Percentiles rank a stretch among this genome's conserved stretches.
These are phyloP conservation scores for Eunapius fragilis DNA, from an alignment of 37 sponge, comb jelly and placozoan species.

Conservation along the genomic window DNA sequence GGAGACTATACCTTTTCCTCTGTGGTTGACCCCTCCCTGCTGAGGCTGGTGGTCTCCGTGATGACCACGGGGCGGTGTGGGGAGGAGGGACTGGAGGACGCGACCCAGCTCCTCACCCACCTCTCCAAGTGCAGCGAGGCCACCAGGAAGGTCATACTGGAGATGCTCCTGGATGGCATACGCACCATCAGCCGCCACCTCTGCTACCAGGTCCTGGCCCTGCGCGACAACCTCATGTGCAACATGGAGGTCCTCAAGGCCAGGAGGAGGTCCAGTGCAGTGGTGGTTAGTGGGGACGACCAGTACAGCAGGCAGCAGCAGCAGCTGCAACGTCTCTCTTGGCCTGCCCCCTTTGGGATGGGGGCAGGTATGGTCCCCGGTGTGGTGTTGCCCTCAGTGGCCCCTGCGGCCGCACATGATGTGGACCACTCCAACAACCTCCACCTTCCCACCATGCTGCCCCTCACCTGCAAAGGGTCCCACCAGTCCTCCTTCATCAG, in stretches of 20 bases:
- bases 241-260: conserved; percentile 36
- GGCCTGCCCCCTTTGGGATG: conserved; percentile 2
- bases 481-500: conserved; percentile 93
- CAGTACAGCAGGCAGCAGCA: conserved; percentile 8
- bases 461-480: conserved; percentile 88
- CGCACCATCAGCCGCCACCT: conserved; percentile 65
- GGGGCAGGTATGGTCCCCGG: neutral
- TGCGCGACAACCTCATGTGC: conserved; percentile 64
- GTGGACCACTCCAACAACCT: conserved; percentile 81
- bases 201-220: conserved; percentile 62
- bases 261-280: conserved; percentile 12
- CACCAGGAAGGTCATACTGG: conserved; percentile 75
- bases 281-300: too few relatives aligned
- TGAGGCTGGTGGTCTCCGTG: conserved; percentile 61
- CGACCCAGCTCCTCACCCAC: conserved; percentile 85
- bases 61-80: conserved; percentile 82
- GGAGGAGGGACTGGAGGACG: conserved; percentile 95
- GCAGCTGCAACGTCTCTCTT: neutral
- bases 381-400: conserved; percentile 46
- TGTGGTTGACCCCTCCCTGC: conserved; percentile 61
- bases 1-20: conserved; percentile 25
- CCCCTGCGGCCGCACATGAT: conserved; percentile 20
- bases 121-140: conserved; percentile 78
- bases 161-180: conserved; percentile 74
- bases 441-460: conserved; percentile 92